Evolutionary conservation across 2,113 vertebrate species (phyloP).

Genomic region (Cochlearius cochlearius): DNA sequence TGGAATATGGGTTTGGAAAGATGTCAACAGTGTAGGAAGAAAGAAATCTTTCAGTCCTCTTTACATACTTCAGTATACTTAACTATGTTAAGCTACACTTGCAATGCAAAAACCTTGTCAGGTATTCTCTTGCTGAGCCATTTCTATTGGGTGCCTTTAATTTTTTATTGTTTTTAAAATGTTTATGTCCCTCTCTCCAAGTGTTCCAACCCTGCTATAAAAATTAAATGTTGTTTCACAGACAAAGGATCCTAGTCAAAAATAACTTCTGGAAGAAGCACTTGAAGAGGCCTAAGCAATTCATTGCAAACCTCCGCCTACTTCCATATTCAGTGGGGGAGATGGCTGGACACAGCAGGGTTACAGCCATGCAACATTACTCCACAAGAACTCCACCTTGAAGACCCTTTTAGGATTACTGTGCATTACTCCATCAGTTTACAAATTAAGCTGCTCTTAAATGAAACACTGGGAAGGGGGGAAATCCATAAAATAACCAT

Average conservation of each 20-base stretch:
- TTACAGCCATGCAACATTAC: rapidly evolving
- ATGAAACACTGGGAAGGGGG: rapidly evolving
- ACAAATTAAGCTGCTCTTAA: background rate
- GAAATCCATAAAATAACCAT: background rate
- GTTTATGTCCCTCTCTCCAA: background rate
- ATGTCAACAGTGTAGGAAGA: background rate
- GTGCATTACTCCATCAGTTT: background rate
- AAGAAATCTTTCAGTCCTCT: background rate
- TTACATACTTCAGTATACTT: background rate
- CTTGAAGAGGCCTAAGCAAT: background rate
- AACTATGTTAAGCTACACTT: background rate
- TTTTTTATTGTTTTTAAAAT: no score
- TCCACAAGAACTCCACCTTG: background rate
- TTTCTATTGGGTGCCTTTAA: background rate
- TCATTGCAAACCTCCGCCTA: background rate
- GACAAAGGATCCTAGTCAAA: background rate
- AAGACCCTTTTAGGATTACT: background rate
- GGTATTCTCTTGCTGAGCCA: background rate
- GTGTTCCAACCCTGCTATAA: background rate
- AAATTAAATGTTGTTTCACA: background rate
- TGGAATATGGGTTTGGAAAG: background rate
- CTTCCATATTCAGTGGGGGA: background rate
- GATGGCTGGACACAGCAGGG: background rate
- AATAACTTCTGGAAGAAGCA: background rate
- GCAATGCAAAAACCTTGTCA: background rate